Conservation (phyloP, 2,113 vertebrate species). For the Ceyx cyanopectus region DNA sequence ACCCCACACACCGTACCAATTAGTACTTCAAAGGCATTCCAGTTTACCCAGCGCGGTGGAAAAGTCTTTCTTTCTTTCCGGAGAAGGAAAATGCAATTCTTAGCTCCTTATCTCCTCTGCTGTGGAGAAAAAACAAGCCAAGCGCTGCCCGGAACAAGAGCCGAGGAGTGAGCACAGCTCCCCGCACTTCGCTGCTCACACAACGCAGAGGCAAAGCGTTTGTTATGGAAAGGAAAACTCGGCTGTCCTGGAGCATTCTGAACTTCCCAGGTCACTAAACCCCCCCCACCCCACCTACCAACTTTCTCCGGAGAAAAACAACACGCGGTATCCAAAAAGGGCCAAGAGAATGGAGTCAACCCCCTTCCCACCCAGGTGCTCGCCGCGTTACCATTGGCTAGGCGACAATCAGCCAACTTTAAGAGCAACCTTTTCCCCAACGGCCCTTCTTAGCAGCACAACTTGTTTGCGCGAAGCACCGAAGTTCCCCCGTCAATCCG, state of each 20-base stretch:
- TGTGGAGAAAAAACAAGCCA: neutral
- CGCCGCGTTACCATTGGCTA: neutral
- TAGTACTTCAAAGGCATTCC: conserved; percentile 59
- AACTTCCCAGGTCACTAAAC: neutral
- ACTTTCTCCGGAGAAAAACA: neutral
- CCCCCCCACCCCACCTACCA: neutral
- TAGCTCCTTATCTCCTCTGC: neutral
- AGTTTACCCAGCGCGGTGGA: neutral
- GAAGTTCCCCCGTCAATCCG: rapidly evolving
- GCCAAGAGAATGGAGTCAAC: neutral
- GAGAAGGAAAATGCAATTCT: neutral
- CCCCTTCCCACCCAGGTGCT: neutral
- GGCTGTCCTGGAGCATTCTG: neutral
- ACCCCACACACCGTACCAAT: conserved; percentile 14
- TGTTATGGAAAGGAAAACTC: neutral
- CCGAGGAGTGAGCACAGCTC: neutral
- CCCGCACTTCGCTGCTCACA: neutral
- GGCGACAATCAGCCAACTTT: neutral
- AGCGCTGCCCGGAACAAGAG: too few species aligned
- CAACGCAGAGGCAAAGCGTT: neutral
- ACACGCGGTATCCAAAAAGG: neutral
- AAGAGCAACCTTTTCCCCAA: neutral
- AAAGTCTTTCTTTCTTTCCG: neutral
- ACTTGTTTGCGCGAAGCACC: rapidly evolving
- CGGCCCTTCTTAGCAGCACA: neutral